A percentile compares a stretch with the other conserved stretches of the same genome.
These are phyloP conservation scores for Astyanax mexicanus DNA, from an alignment of 2,797 vertebrate genomes.

Conservation along the genomic window DNA sequence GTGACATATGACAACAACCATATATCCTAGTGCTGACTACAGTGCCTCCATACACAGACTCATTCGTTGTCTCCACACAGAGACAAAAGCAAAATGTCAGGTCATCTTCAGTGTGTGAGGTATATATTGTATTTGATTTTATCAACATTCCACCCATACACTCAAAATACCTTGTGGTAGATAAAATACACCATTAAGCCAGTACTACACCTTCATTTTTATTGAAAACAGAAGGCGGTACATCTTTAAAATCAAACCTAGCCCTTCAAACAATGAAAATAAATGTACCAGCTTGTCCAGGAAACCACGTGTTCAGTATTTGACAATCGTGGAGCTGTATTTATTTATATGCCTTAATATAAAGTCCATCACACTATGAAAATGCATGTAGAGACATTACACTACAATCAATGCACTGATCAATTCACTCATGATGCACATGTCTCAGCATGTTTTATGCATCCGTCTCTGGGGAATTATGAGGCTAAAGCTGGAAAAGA, in stretches of 20 bases:
- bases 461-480: constrained; percentile 49
- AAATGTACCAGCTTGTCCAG: not conserved
- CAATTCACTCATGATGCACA: constrained; percentile 21
- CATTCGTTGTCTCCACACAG: too few relatives aligned
- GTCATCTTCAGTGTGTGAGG: too few relatives aligned
- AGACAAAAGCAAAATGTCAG: too few relatives aligned
- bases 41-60: too few relatives aligned
- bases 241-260: not conserved
- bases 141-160: too few relatives aligned
- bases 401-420: constrained; percentile 12
- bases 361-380: not conserved
- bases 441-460: constrained; percentile 10
- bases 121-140: too few relatives aligned
- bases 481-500: constrained; percentile 49
- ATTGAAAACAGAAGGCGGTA: not conserved
- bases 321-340: not conserved
- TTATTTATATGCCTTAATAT: not conserved
- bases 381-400: not conserved
- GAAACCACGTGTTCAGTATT: not conserved
- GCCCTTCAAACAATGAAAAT: not conserved
- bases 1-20: too few relatives aligned
- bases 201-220: not conserved
- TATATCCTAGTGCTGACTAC: too few relatives aligned
- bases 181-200: not conserved
- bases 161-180: not conserved